Conservation (phyloP, 2,797 vertebrate species). For the Lateolabrax maculatus region DNA sequence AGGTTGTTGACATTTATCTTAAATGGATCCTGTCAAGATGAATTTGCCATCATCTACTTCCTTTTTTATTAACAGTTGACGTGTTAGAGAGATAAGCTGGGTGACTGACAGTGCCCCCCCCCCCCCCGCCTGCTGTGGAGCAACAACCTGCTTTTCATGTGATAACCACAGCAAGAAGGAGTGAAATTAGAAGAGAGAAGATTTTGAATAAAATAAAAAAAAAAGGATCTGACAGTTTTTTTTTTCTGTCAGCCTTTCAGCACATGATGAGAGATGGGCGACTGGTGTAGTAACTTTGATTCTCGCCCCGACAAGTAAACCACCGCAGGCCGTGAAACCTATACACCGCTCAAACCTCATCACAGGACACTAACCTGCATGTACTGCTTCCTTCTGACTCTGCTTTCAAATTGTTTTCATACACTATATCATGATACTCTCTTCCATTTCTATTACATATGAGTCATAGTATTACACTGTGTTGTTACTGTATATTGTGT, state of each 20-base stretch:
- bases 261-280: not conserved
- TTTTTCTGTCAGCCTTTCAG: too few species aligned
- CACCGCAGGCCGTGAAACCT: not conserved
- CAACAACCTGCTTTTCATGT: not conserved
- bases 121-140: not conserved
- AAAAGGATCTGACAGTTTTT: not conserved
- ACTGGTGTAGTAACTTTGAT: not conserved
- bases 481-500: not conserved
- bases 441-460: not conserved
- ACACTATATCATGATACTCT: not conserved
- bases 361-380: not conserved
- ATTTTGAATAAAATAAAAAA: too few species aligned
- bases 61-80: slow-evolving; percentile 43
- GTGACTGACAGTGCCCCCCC: not conserved
- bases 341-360: not conserved
- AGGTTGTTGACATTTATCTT: slow-evolving; percentile 59
- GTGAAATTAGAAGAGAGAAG: too few species aligned
- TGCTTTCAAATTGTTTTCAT: not conserved
- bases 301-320: slow-evolving; percentile 10
- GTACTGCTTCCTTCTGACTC: not conserved
- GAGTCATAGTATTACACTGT: too few species aligned
- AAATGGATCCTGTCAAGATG: slow-evolving; percentile 42
- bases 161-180: not conserved
- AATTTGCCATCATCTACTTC: slow-evolving; percentile 67
- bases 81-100: slow-evolving; percentile 45